Evolutionary conservation across 2,797 vertebrate genomes (phyloP), one percentile per base, ranked within the genome.

Genomic region (Tenualosa ilisha): DNA sequence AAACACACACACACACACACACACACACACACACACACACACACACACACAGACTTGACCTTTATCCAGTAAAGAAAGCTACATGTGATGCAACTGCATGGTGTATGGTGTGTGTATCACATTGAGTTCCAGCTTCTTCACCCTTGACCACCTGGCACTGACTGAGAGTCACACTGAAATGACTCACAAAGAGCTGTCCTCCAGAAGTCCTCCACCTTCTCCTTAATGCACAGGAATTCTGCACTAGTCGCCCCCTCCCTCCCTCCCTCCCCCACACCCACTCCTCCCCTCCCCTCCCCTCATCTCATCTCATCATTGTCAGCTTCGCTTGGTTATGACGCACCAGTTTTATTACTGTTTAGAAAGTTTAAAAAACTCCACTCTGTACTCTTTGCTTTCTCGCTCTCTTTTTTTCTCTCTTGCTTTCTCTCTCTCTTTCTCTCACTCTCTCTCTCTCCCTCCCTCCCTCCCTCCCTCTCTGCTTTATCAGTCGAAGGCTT

Each of bases 361-460:
- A 50, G 13, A 72, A 72, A 40, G 40, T 26, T 31, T 59, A 7
- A 17, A 5, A 53, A 13, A 3, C 3, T 56, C 17, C 15, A 3
- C 15, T 83, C 43, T 40, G 17, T 56, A 43, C 40, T 17, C 31
- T 50, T 72, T 81, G 84, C 37, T 63, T 84, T 79, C 37, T 51
- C 22, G 54, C 81, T 84, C 37, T 68, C 84, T 37, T 75, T 82
- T 87, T 89, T 63, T 15, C 53, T 83, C 61, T 53, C 51, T 83
- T n/a, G 81, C 79, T 82, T 59, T 83, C 86, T 86, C 87, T 87
- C 84, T 83, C 83, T n/a, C 68, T 88, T 88, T 92, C 92, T 79
- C 22, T 37, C 49, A 49, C 56, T 17, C n/a, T 20, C 82, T 83
- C 59, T 49, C 37, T 50, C 37, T 86, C 31, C 49, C 72, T 51